A percentile compares a stretch with the other conserved stretches of the same genome.
phyloP scores from a whole-genome alignment of 1,140 invertebrate genomes.

The Bombus sylvicola region DNA sequence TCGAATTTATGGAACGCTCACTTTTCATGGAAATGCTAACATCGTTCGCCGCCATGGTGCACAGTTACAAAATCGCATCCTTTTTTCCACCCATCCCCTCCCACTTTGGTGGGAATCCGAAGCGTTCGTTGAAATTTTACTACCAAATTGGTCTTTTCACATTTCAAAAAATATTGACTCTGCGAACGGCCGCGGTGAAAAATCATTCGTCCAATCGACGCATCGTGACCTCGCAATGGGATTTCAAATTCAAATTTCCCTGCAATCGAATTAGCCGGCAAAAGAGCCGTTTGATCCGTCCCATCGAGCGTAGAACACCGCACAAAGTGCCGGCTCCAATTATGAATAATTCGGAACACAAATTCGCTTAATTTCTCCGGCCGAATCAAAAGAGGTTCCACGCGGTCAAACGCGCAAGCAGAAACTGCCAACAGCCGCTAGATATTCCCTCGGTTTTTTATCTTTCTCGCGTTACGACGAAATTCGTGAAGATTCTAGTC shows the following conservation, averaged over 20 bases:
- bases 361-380: constrained; percentile 75
- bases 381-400: constrained; percentile 35
- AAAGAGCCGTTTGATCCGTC: constrained; percentile 81
- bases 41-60: neutral
- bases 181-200: constrained; percentile 43
- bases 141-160: constrained; percentile 62
- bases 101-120: constrained; percentile 8
- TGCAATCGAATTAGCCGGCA: constrained; percentile 80
- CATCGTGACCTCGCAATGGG: constrained; percentile 55
- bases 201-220: constrained; percentile 65
- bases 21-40: constrained; percentile 26
- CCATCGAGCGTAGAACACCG: constrained; percentile 57
- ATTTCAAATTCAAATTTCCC: constrained; percentile 81
- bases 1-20: constrained; percentile 11
- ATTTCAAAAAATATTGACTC: constrained; percentile 60
- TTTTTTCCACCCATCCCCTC: neutral
- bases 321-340: constrained; percentile 73
- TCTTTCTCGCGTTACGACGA: neutral
- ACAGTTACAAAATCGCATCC: constrained; percentile 23
- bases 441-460: constrained; percentile 17
- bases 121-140: constrained; percentile 54
- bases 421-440: constrained; percentile 21
- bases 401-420: constrained; percentile 12
- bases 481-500: neutral
- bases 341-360: constrained; percentile 79